Conservation (phyloP, 2,797 vertebrate species). For the Dendrocincla tyrannina region DNA sequence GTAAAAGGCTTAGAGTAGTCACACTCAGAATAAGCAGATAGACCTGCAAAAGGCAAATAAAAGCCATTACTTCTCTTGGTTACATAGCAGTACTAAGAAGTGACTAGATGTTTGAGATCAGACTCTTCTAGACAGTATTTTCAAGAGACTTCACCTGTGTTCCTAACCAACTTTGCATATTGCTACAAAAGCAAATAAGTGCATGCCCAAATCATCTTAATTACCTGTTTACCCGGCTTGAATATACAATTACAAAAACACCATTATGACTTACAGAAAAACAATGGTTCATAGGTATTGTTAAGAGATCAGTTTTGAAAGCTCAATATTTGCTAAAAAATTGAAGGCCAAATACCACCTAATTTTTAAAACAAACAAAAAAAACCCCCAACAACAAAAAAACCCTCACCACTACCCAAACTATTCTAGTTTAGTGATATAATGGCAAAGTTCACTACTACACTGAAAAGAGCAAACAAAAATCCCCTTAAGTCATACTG, state of each 20-base stretch:
- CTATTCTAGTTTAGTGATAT: not conserved
- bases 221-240: not conserved
- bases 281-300: not conserved
- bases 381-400: too few relatives aligned
- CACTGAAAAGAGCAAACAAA: not conserved
- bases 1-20: constrained; percentile 92
- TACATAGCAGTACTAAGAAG: not conserved
- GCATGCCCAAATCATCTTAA: not conserved
- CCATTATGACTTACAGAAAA: not conserved
- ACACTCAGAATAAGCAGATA: constrained; percentile 96
- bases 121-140: not conserved
- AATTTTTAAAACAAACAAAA: not conserved
- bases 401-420: not conserved
- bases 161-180: not conserved
- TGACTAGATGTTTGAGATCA: not conserved
- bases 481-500: not conserved
- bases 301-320: not conserved
- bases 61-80: constrained; percentile 1
- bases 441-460: not conserved
- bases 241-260: not conserved
- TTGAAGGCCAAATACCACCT: not conserved
- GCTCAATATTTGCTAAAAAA: not conserved
- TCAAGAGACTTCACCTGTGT: not conserved
- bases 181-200: not conserved
- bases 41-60: constrained; percentile 80